phyloP scores from a whole-genome alignment of 2,797 vertebrate species.

The Luscinia megarhynchos region DNA sequence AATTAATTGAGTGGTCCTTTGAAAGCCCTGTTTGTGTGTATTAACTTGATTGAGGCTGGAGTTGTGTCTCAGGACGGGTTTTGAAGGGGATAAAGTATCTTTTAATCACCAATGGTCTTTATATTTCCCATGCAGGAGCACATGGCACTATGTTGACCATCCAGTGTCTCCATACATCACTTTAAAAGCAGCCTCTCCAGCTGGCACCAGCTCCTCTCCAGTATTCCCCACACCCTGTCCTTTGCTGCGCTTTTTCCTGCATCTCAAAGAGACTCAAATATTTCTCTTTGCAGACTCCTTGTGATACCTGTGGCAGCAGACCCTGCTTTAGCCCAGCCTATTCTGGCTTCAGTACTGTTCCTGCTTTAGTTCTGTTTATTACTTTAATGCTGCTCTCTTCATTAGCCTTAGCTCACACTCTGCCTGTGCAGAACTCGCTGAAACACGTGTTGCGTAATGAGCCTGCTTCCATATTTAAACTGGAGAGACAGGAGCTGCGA shows the following conservation, averaged over 20 bases:
- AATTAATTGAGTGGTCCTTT: background rate
- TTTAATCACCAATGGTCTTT: background rate
- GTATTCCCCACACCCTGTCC: accelerated
- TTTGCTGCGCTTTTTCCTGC: background rate
- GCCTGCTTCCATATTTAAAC: slow-evolving; percentile 14
- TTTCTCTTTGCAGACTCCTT: background rate
- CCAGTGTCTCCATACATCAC: background rate
- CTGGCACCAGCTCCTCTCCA: background rate
- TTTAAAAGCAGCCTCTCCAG: background rate
- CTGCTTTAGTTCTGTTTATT: background rate
- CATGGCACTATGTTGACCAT: background rate
- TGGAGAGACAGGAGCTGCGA: slow-evolving; percentile 3
- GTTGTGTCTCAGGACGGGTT: background rate
- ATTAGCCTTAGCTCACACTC: slow-evolving; percentile 32
- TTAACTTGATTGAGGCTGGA: background rate
- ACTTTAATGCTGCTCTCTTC: background rate
- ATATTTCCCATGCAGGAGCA: background rate
- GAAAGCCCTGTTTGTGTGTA: background rate
- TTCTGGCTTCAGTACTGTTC: background rate
- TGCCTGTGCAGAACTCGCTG: background rate
- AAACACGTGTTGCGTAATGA: background rate
- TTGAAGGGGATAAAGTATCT: background rate
- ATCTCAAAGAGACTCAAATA: background rate
- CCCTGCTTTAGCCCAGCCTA: background rate
- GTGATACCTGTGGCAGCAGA: background rate